phyloP scores from a whole-genome alignment of 2,888 invertebrate species.

The Chrysotoxum bicinctum region DNA sequence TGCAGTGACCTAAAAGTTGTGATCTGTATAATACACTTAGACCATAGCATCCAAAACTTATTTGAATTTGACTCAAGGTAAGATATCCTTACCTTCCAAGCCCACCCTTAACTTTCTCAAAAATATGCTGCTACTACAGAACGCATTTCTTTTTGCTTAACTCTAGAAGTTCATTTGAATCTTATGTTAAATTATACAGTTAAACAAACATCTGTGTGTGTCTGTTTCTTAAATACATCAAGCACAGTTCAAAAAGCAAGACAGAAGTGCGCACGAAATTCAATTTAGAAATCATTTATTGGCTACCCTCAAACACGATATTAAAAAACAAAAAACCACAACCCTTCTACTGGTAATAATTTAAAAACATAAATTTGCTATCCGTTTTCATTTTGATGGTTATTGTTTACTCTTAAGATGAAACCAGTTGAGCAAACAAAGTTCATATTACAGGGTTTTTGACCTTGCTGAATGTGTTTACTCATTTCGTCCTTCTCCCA shows the following conservation, averaged over 20 bases:
- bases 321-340: neutral
- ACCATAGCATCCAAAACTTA: too few relatives aligned
- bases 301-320: neutral
- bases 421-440: conserved; percentile 25
- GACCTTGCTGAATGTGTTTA: conserved; percentile 18
- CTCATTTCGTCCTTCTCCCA: neutral
- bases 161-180: too few relatives aligned
- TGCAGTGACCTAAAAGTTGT: too few relatives aligned
- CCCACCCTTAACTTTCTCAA: too few relatives aligned
- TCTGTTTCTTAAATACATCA: neutral
- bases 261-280: neutral
- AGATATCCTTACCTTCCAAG: too few relatives aligned
- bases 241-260: neutral
- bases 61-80: too few relatives aligned
- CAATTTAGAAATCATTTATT: neutral
- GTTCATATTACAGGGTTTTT: conserved; percentile 10
- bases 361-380: neutral
- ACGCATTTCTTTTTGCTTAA: too few relatives aligned
- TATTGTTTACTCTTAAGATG: conserved; percentile 1
- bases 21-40: too few relatives aligned
- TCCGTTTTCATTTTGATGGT: neutral
- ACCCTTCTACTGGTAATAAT: neutral
- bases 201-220: too few relatives aligned
- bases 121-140: too few relatives aligned
- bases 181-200: too few relatives aligned